phyloP scores from a whole-genome alignment of 1,140 invertebrate species.

The Drosophila paulistorum region DNA sequence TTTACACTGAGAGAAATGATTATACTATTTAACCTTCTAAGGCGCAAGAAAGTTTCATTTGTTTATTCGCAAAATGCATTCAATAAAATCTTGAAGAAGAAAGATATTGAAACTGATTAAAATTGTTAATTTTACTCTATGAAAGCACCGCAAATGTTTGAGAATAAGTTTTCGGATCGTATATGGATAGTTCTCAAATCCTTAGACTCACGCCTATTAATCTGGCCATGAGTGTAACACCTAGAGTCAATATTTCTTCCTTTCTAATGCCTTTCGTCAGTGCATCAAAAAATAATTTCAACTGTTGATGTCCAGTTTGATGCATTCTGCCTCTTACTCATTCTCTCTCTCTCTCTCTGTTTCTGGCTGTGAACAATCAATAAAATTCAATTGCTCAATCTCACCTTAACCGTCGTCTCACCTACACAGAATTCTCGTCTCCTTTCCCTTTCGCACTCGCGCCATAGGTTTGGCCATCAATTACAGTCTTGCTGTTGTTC shows the following conservation, averaged over 20 bases:
- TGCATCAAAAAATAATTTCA: conserved; percentile 11
- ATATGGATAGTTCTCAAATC: no score
- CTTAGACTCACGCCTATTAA: no score
- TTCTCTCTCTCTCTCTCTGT: neutral
- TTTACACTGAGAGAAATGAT: conserved; percentile 18
- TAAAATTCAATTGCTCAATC: conserved; percentile 50
- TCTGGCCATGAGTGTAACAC: no score
- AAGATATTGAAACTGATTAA: no score
- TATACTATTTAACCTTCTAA: no score
- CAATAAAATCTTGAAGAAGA: no score
- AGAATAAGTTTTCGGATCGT: no score
- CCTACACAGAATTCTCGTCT: conserved; percentile 4
- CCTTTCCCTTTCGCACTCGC: neutral
- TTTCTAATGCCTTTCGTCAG: neutral
- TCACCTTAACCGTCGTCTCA: conserved; percentile 7
- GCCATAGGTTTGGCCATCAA: conserved; percentile 8
- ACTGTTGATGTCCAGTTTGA: conserved; percentile 10
- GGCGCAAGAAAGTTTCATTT: no score
- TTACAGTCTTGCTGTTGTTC: conserved; percentile 20
- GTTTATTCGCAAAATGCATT: no score
- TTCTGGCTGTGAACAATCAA: conserved; percentile 35
- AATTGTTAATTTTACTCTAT: no score
- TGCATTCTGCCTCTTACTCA: conserved; percentile 11
- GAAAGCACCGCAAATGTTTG: no score
- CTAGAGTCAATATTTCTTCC: no score